Evolutionary conservation across 30 jellyfish, hydroid and myxozoan species (phyloP).

Genomic region (Aurelia coerulea): DNA sequence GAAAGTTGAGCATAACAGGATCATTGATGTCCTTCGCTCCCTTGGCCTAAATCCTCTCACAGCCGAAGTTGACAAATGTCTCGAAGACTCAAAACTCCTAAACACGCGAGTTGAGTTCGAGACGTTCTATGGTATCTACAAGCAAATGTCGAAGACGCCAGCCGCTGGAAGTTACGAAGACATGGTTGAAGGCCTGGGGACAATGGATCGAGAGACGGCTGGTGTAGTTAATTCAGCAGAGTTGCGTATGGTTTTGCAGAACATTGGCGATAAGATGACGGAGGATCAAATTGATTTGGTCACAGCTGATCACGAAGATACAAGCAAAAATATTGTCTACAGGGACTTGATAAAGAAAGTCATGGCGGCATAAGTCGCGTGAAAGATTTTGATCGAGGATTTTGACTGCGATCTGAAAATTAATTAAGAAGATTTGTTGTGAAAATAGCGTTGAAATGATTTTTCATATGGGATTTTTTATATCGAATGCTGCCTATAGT

Average conservation of each 20-base stretch:
- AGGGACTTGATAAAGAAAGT: slow-evolving; percentile 79
- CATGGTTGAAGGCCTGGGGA: slow-evolving; percentile 94
- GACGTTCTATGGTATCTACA: slow-evolving; percentile 82
- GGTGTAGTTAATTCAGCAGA: slow-evolving; percentile 90
- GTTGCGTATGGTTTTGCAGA: slow-evolving; percentile 73
- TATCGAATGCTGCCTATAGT: too few relatives aligned
- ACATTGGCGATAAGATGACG: slow-evolving; percentile 89
- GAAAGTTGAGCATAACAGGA: slow-evolving; percentile 66
- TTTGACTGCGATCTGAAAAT: too few relatives aligned
- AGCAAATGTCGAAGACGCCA: slow-evolving; percentile 78
- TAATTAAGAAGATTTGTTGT: too few relatives aligned
- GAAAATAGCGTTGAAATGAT: too few relatives aligned
- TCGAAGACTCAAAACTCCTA: slow-evolving; percentile 77
- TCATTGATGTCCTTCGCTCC: slow-evolving; percentile 86
- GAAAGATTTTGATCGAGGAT: too few relatives aligned
- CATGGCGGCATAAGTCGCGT: slow-evolving; percentile 70
- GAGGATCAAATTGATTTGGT: slow-evolving; percentile 90
- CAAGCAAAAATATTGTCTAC: slow-evolving; percentile 76
- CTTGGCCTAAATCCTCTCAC: slow-evolving; percentile 88
- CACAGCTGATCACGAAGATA: slow-evolving; percentile 84
- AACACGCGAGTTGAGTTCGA: slow-evolving; percentile 91
- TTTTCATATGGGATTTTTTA: too few relatives aligned
- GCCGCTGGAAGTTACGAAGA: slow-evolving; percentile 84
- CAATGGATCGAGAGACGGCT: slow-evolving; percentile 89
- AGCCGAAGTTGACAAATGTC: slow-evolving; percentile 74